Percentiles rank a stretch among this genome's conserved stretches.
These are phyloP conservation scores for Ophiodon elongatus DNA, from an alignment of 2,113 vertebrate genomes.

Conservation along the genomic window DNA sequence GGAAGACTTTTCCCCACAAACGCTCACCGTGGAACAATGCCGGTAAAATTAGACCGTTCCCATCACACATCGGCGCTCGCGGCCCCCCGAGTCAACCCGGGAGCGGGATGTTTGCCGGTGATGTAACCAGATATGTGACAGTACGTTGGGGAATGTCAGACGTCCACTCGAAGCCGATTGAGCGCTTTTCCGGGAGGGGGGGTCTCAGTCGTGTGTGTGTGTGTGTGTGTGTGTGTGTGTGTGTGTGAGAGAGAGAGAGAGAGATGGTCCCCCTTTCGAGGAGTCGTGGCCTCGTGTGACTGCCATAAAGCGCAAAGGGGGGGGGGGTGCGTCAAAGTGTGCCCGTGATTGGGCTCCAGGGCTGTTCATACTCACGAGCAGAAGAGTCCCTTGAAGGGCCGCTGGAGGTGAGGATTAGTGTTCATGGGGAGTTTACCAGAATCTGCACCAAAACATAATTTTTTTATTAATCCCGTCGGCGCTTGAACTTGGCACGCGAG, in stretches of 20 bases:
- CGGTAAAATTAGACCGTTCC: constrained; percentile 74
- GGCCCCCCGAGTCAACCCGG: constrained; percentile 18
- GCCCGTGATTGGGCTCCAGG: neutral
- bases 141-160: constrained; percentile 79
- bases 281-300: constrained; percentile 17
- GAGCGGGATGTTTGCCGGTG: constrained; percentile 70
- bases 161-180: constrained; percentile 63
- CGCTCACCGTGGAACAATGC: constrained; percentile 56
- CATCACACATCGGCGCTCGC: constrained; percentile 48
- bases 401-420: neutral
- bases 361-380: neutral
- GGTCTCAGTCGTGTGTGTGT: constrained; percentile 22
- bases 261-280: constrained; percentile 17
- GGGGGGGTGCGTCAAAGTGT: neutral
- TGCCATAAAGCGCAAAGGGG: neutral
- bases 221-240: constrained; percentile 34
- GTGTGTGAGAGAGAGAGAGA: too few relatives aligned
- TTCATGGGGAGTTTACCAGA: neutral
- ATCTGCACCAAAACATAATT: constrained; percentile 11
- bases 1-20: constrained; percentile 9
- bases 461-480: neutral
- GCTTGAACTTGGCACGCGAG: neutral
- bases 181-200: too few relatives aligned
- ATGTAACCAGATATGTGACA: constrained; percentile 82
- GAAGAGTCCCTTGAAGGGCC: constrained; percentile 19